Base-by-base conservation (phyloP, 2,797 vertebrate genomes). In the Pangasius djambal region DNA sequence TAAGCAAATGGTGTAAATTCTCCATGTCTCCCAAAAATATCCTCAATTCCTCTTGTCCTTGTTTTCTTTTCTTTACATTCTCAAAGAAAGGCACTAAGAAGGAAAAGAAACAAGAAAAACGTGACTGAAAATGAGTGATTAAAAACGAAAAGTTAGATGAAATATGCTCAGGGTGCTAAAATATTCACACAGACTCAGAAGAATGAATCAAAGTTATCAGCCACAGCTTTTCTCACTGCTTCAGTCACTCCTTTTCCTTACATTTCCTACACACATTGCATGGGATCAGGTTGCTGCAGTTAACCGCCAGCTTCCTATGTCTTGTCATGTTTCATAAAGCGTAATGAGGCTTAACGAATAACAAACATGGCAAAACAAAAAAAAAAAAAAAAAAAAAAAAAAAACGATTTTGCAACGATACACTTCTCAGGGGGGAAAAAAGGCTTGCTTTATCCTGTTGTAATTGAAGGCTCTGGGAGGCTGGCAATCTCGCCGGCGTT, bases 391-490 rank as follows among this genome's bases (percentile, higher is more conserved):
- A 78, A 22, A 63, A 22, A 63, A 88, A 78, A 87, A 75, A 78
- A 55, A 44, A 77, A 44, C 6, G 22, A 57, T 72, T 81, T 75
- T 83, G n/a, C 50, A 75, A 61, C 22, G 81, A 82, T 69, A 65
- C 78, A 67, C 82, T 63, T 83, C 82, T 87, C 85, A n/a, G 8
- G 65, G 31, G 34, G 72, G n/a, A 4, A 48, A 83, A 28, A 63
- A 61, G 89, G 83, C 82, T 50, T 44, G 81, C 89, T 92, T 91
- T 91, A 92, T 92, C 90, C 63, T 44, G 50, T 88, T 91, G 91
- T 91, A 92, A 92, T 86, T 89, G 89, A 92, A 92, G 83, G 88
- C 88, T 87, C 89, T 90, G 86, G 85, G 87, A 92, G 89, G 91
- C 90, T 90, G 91, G 82, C 89, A 90, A 87, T 91, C 92, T 92